phyloP scores from a whole-genome alignment of 2,888 invertebrate species.

The Monopis laevigella region DNA sequence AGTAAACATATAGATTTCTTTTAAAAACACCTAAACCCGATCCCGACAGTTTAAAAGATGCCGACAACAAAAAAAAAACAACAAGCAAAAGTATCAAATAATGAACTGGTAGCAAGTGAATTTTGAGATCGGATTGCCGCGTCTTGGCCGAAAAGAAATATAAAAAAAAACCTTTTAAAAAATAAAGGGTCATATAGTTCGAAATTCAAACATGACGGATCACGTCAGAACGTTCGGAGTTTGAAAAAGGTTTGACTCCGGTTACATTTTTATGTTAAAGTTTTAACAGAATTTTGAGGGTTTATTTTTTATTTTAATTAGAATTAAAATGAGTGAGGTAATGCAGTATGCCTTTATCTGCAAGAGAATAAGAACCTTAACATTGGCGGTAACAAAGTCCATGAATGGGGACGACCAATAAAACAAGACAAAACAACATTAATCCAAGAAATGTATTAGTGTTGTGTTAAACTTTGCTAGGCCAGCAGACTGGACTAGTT shows the following conservation, averaged over 20 bases:
- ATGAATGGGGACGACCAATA: too few relatives aligned
- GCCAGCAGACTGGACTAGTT: too few relatives aligned
- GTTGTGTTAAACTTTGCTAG: too few relatives aligned
- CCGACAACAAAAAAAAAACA: constrained; percentile 49
- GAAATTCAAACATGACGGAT: constrained; percentile 55
- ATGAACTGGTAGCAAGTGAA: constrained; percentile 67
- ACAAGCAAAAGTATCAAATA: constrained; percentile 60
- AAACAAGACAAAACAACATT: too few relatives aligned
- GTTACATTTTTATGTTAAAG: constrained; percentile 4
- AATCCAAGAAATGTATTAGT: too few relatives aligned
- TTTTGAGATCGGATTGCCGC: constrained; percentile 57
- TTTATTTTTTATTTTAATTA: background rate
- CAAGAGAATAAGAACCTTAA: too few relatives aligned
- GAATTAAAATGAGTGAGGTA: background rate
- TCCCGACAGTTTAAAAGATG: constrained; percentile 45
- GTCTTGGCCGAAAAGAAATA: constrained; percentile 26
- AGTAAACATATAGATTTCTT: background rate
- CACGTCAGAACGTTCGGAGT: constrained; percentile 44
- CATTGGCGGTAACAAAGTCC: too few relatives aligned
- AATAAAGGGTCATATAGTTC: constrained; percentile 37
- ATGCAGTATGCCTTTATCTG: too few relatives aligned
- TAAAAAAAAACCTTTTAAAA: constrained; percentile 40
- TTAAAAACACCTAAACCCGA: too few relatives aligned
- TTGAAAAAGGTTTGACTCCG: constrained; percentile 31
- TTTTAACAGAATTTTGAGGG: constrained; percentile 5